Conservation (phyloP, 2,113 vertebrate genomes). For the Phyllostomus hastatus region DNA sequence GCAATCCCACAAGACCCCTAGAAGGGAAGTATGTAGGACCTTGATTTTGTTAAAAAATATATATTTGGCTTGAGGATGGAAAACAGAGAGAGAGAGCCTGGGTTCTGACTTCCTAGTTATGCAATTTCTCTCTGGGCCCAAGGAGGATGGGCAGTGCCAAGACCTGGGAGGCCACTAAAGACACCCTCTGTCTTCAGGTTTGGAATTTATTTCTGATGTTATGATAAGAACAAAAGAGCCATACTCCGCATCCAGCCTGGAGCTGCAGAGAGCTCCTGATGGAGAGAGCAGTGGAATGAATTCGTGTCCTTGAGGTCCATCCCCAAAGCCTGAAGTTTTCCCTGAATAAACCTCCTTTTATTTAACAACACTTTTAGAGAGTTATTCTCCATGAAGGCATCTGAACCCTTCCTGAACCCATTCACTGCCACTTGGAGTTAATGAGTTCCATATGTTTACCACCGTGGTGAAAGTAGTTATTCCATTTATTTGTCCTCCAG, state of each 20-base stretch:
- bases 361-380: neutral
- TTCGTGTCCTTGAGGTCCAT: neutral
- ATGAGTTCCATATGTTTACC: slow-evolving; percentile 31
- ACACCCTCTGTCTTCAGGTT: neutral
- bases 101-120: neutral
- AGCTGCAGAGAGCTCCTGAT: neutral
- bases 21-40: neutral
- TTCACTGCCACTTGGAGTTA: neutral
- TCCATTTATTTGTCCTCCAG: neutral
- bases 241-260: neutral
- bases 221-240: slow-evolving; percentile 12
- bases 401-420: slow-evolving; percentile 52
- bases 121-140: neutral
- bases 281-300: neutral
- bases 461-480: neutral
- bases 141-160: neutral
- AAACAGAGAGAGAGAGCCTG: neutral
- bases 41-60: neutral
- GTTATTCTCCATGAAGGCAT: neutral
- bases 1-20: neutral
- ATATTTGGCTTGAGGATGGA: neutral
- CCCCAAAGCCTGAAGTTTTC: neutral
- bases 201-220: slow-evolving; percentile 25
- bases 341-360: neutral
- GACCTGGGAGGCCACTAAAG: neutral